Percentiles rank a stretch among this genome's conserved stretches.
These are phyloP conservation scores for Ptilodon capucinus DNA, from an alignment of 2,888 invertebrate genomes.

Conservation along the genomic window DNA sequence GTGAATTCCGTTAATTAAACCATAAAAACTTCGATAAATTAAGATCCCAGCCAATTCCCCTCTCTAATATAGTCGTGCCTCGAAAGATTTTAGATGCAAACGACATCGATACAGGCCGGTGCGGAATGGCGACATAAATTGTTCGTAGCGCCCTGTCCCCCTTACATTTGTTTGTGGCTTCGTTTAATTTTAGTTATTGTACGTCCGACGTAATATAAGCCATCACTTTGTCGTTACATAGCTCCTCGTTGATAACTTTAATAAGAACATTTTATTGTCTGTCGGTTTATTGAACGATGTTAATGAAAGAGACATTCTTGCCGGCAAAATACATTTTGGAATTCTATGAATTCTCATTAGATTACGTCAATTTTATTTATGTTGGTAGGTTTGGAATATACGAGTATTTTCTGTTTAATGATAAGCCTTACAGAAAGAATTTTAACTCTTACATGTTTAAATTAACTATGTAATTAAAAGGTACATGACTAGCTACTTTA, in stretches of 20 bases:
- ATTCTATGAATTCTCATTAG: constrained; percentile 1
- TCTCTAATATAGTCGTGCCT: constrained; percentile 73
- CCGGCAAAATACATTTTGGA: neutral
- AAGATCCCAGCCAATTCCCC: constrained; percentile 82
- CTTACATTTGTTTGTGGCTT: constrained; percentile 71
- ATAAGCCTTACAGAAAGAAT: too few species aligned
- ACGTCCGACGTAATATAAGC: constrained; percentile 37
- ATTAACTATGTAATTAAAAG: too few species aligned
- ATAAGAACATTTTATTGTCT: constrained; percentile 34
- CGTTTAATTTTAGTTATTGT: constrained; percentile 68
- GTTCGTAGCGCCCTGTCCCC: constrained; percentile 48
- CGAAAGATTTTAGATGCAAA: constrained; percentile 80
- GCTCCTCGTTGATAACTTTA: constrained; percentile 39
- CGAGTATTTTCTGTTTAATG: neutral
- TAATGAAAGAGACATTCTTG: constrained; percentile 20
- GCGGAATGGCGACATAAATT: constrained; percentile 63
- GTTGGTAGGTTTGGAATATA: neutral
- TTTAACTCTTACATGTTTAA: too few species aligned
- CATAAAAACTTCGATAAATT: constrained; percentile 84
- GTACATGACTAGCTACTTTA: too few species aligned
- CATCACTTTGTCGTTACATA: constrained; percentile 46
- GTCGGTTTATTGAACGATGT: constrained; percentile 15
- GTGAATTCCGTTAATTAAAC: constrained; percentile 84
- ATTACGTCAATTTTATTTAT: neutral
- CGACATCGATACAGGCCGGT: constrained; percentile 70